Percentiles rank a stretch among this genome's conserved stretches.
Conservation (phyloP, 1,140 invertebrate species). For the Bacillus rossius region DNA sequence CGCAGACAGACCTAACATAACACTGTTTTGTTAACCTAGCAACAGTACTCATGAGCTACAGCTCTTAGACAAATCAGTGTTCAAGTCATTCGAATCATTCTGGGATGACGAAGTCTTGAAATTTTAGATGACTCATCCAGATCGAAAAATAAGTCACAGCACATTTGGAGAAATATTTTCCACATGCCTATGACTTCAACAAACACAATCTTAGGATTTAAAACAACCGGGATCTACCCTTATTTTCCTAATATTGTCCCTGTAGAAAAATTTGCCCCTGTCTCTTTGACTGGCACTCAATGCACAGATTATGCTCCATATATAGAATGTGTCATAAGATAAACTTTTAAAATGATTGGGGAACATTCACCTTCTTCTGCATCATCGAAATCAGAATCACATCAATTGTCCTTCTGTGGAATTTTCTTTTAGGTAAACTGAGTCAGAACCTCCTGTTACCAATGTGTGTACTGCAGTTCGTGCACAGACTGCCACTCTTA, state of each 20-base stretch:
- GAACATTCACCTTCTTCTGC: no score
- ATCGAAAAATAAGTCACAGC: no score
- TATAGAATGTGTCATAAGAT: no score
- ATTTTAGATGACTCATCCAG: no score
- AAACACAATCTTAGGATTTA: constrained; percentile 30
- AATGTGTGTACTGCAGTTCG: no score
- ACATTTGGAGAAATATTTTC: not conserved
- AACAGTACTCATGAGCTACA: constrained; percentile 40
- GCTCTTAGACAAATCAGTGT: constrained; percentile 36
- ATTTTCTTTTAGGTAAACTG: no score
- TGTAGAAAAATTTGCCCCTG: constrained; percentile 29
- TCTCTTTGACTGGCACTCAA: constrained; percentile 27
- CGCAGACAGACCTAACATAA: constrained; percentile 32
- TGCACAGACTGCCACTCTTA: no score
- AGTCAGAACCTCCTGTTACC: no score
- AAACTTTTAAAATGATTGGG: no score
- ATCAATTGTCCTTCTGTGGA: no score
- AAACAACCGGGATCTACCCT: constrained; percentile 30
- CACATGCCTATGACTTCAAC: constrained; percentile 26
- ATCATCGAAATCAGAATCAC: no score
- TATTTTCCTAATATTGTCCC: constrained; percentile 28
- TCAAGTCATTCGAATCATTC: constrained; percentile 33
- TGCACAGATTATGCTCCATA: constrained; percentile 19
- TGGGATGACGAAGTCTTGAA: constrained; percentile 35
- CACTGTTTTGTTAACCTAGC: constrained; percentile 35